Base-by-base conservation (phyloP, 2,113 vertebrate species). In the Oreotragus oreotragus region DNA sequence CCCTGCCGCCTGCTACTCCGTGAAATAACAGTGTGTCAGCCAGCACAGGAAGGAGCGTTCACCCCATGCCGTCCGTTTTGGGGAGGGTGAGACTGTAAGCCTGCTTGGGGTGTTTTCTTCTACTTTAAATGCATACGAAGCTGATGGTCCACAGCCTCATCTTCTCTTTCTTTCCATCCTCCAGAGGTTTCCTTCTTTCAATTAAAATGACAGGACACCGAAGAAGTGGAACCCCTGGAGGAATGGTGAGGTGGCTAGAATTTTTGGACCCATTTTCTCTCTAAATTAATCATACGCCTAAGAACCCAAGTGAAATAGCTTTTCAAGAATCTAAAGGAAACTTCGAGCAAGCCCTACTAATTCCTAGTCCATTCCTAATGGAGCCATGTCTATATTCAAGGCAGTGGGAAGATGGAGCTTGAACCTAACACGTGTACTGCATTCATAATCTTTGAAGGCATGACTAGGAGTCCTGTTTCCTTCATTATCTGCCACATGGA, bases 321-420 rank as follows among this genome's bases (percentile, higher is more conserved):
- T 76, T 88, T 79, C 43, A 94, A 90, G 88, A 93, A 62, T 43
- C 84, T 60, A 64, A 64, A 87, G 23, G 64, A 62, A 93, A 30
- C 30, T 57, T 45, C 4, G 6, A 36, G n/a, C 17, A 76, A 87
- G 21, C 0, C 23, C 62, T 90, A 21, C 84, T 45, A 8, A 53
- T 5, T 89, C 15, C 19, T 45, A 58, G 16, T 60, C 28, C 62
- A 47, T 47, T 21, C 6, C 45, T 60, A 79, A 39, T 2, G 77
- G 51, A 45, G 27, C 4, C 9, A 45, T 27, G 39, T 96, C 49
- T 90, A 55, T 70, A 28, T 93, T 86, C 62, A 96, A 90, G 85
- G 53, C 64, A 57, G 60, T 2, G 2, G 3, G 47, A 90, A 90
- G 64, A 53, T 30, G 27, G 4, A 83, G 81, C 36, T 36, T n/a